phyloP scores from a whole-genome alignment of 2,113 vertebrate species.

The Sceloporus undulatus region DNA sequence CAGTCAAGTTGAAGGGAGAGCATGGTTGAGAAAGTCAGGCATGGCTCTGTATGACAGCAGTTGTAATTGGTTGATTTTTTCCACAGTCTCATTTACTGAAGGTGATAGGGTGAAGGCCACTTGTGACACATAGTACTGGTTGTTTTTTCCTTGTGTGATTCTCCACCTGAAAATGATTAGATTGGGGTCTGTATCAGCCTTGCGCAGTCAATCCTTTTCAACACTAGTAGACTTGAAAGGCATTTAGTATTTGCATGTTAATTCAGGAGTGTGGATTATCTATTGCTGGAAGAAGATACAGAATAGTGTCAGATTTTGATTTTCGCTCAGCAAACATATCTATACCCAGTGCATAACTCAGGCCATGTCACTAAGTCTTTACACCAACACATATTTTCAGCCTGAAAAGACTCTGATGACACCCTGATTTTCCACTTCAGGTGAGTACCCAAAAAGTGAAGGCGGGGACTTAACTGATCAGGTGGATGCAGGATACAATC shows the following conservation, averaged over 20 bases:
- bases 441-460: too few relatives aligned
- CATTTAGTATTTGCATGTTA: neutral
- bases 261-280: neutral
- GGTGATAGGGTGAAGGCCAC: neutral
- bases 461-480: too few relatives aligned
- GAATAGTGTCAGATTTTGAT: neutral
- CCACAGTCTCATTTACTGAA: neutral
- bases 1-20: neutral
- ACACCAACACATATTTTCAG: too few relatives aligned
- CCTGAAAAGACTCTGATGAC: neutral
- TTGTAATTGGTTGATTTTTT: neutral
- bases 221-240: neutral
- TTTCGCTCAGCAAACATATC: neutral
- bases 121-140: neutral
- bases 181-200: neutral
- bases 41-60: neutral
- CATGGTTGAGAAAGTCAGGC: neutral
- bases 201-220: neutral
- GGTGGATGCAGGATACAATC: too few relatives aligned
- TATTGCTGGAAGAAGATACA: neutral
- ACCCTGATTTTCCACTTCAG: neutral
- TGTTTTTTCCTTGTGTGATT: neutral
- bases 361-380: too few relatives aligned
- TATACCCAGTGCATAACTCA: neutral
- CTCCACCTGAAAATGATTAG: neutral